Conservation (phyloP, 2,113 vertebrate species). For the Alces alces region DNA sequence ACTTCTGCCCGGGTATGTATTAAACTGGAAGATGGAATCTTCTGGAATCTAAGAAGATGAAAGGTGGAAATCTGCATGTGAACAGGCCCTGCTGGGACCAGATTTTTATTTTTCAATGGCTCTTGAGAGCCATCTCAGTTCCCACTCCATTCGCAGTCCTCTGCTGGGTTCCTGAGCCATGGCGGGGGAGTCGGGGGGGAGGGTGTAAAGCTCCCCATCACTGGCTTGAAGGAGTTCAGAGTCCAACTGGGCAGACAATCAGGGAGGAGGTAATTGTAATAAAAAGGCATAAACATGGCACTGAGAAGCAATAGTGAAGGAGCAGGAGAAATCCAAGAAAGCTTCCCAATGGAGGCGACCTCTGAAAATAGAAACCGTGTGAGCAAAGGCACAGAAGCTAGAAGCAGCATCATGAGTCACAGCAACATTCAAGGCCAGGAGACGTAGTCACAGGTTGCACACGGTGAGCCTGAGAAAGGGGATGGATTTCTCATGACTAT, state of each 20-base stretch:
- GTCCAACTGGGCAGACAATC: not conserved
- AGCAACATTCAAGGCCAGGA: not conserved
- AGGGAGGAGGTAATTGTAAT: not conserved
- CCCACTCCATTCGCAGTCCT: not conserved
- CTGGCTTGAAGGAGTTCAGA: not conserved
- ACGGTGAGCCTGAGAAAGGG: not conserved
- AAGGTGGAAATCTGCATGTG: not conserved
- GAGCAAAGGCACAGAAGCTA: not conserved
- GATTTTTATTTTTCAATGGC: not conserved
- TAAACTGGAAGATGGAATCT: not conserved
- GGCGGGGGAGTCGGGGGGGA: too few species aligned
- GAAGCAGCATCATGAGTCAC: fast-evolving
- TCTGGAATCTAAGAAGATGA: not conserved
- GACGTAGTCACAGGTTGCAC: fast-evolving
- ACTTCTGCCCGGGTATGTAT: not conserved
- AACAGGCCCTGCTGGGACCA: not conserved
- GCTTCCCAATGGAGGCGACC: not conserved
- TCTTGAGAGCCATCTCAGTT: not conserved
- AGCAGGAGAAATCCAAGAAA: not conserved
- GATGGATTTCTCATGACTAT: not conserved
- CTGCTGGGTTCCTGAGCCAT: not conserved
- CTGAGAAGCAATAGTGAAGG: not conserved
- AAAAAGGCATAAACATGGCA: not conserved
- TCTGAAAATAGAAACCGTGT: not conserved
- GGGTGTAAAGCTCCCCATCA: not conserved